phyloP scores from a whole-genome alignment of 2,113 vertebrate species.

The Regulus satrapa region DNA sequence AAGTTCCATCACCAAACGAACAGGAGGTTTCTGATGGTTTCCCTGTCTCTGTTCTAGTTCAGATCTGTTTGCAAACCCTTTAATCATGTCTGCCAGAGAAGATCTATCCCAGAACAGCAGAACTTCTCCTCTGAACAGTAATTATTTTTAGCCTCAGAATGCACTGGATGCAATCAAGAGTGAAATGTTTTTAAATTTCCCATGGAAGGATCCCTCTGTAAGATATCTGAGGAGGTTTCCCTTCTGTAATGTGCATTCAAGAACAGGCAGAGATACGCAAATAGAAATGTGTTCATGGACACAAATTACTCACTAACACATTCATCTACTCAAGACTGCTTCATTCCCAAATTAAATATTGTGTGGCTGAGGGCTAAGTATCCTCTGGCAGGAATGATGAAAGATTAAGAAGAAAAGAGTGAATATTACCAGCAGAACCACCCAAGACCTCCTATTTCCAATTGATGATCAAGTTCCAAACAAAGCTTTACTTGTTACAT shows the following conservation, averaged over 20 bases:
- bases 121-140: neutral
- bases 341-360: neutral
- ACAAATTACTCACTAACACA: neutral
- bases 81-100: slow-evolving; percentile 42
- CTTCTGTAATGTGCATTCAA: neutral
- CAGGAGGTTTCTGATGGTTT: neutral
- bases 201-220: neutral
- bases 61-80: neutral
- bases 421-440: neutral
- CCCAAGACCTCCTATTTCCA: neutral
- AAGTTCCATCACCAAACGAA: neutral
- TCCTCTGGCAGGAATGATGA: slow-evolving; percentile 2
- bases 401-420: neutral
- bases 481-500: neutral
- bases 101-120: slow-evolving; percentile 11
- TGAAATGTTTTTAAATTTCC: slow-evolving; percentile 28
- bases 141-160: slow-evolving; percentile 44
- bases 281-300: neutral
- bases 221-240: neutral
- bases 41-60: slow-evolving; percentile 3
- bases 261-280: neutral
- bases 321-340: neutral
- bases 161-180: neutral
- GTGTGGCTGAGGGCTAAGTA: neutral
- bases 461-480: neutral